phyloP scores from a whole-genome alignment of 2,113 vertebrate genomes.

The Heloderma charlesbogerti region DNA sequence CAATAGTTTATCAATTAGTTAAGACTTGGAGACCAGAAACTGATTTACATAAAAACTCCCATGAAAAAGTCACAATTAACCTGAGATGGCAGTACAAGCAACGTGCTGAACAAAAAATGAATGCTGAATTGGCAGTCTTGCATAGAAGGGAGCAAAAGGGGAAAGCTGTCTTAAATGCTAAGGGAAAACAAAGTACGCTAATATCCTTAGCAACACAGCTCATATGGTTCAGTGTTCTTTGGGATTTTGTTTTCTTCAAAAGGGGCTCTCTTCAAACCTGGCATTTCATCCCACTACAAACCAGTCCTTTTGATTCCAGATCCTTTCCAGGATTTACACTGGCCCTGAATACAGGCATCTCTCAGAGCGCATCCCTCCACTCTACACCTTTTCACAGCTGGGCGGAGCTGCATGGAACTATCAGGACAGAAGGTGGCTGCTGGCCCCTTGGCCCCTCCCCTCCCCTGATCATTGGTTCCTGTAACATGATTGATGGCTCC shows the following conservation, averaged over 20 bases:
- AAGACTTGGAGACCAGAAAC: neutral
- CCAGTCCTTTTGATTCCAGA: too few species aligned
- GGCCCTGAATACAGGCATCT: too few species aligned
- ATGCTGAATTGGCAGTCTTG: neutral
- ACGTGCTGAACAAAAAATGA: neutral
- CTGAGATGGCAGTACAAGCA: constrained; percentile 32
- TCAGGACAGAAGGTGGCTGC: too few species aligned
- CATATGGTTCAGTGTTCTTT: neutral
- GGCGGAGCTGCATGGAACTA: too few species aligned
- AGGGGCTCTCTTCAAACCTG: neutral
- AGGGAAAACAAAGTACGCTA: neutral
- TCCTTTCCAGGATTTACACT: too few species aligned
- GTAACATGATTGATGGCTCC: too few species aligned
- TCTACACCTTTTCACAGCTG: too few species aligned
- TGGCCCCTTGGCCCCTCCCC: too few species aligned
- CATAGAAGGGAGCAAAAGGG: neutral
- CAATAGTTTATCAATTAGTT: constrained; percentile 15
- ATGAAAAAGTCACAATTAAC: neutral
- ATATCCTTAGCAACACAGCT: neutral
- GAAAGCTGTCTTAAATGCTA: neutral
- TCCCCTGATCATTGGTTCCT: too few species aligned
- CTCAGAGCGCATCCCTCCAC: too few species aligned
- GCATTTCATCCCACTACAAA: too few species aligned
- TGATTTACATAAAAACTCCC: neutral
- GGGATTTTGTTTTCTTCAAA: neutral